Base-by-base conservation (phyloP, 2,113 vertebrate species). In the Amphiprion percula region DNA sequence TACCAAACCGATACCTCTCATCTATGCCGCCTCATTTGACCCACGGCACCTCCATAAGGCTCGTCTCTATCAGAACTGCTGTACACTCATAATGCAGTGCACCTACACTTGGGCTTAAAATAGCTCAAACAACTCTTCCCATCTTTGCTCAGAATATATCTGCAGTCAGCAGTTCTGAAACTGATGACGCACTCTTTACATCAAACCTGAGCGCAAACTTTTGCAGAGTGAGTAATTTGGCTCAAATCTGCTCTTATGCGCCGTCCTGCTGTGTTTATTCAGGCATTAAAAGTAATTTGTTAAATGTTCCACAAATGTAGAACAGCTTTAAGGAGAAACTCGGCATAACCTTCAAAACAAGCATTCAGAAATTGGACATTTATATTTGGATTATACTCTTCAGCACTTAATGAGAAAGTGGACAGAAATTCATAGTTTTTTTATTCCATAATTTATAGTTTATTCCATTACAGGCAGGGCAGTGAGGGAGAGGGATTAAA, bases 401-500 rank as follows among this genome's bases (percentile, higher is more conserved):
- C 26, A 46, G 16, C 1, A 33, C 9, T 68, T 28, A 14, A 15
- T 74, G 1, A 67, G 64, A 52, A 23, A 82, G 24, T 85, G 69
- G 39, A 76, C 72, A 81, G 19, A 71, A 23, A 41, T 47, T 21
- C 23, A 78, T 37, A 26, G 7, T 85, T 64, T 66, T 21, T 75
- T 71, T 76, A 82, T 26, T 17, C 47, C 79, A 84, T 90, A 90
- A 74, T 90, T 92, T 91, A 82, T 88, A 86, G 76, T 94, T 94
- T 94, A 94, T 94, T 94, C 73, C 64, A 90, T 94, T 92, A 93
- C 93, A 94, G 93, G 92, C 91, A 88, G 91, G 90, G 85, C 77
- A 91, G 83, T 89, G 75, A 76, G 87, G 86, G 81, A 56, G 39
- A 75, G 78, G 89, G 82, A 58, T 84, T 89, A 88, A 91, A 92